Conservation (phyloP, 1,140 invertebrate species). For the fruit fly (Drosophila melanogaster) region Release_6_plus_ISO1_MT NT_033779.5:14295501-14296000, state of each 20-base stretch:
- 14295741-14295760: constrained; percentile 65
- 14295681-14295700: constrained; percentile 43
- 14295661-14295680: constrained; percentile 23
- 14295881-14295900: constrained; percentile 61
- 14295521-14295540: not conserved
- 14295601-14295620: too few relatives aligned
- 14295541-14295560: not conserved
- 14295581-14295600: not conserved
- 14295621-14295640: not conserved
- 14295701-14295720: constrained; percentile 33
- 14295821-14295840: constrained; percentile 41
- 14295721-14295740: constrained; percentile 18
- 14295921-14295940: constrained; percentile 40
- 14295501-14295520: not conserved
- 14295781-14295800: constrained; percentile 71
- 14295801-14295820: constrained; percentile 51
- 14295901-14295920: constrained; percentile 79
- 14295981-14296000: constrained; percentile 53
- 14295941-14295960: constrained; percentile 12
- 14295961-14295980: constrained; percentile 33
- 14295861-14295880: constrained; percentile 68
- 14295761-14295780: constrained; percentile 54
- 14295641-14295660: constrained; percentile 26
- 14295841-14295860: constrained; percentile 15
- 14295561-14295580: not conserved